Base-by-base conservation (phyloP, 2,113 vertebrate genomes). In the Mustela nigripes region DNA sequence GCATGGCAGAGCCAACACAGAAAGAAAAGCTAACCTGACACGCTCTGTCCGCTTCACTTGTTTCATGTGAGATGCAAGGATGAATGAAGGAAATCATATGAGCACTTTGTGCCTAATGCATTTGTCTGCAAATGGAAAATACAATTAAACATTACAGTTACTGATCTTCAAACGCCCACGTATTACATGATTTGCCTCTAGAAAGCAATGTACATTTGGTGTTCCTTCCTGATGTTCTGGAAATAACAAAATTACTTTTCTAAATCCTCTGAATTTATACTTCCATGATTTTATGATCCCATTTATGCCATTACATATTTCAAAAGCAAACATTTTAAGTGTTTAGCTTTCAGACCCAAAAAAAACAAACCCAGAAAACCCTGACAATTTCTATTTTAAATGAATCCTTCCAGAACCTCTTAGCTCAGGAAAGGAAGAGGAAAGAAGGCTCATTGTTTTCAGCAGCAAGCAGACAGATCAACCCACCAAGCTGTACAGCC, bases 321-420 rank as follows among this genome's bases (percentile, higher is more conserved):
- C 89, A 67, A 62, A 94, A 95, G 63, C 69, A 92, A 97, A 84
- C 31, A 26, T 33, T 93, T 79, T 42, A 73, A 89, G 89, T 42
- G 53, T 45, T 87, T 92, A 87, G 48, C 53, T 95, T 97, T 95
- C 58, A 86, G 33, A 71, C 22, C 10, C n/a, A n/a, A 79, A 82
- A 82, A 67, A 65, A 33, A 0, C 16, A 0, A 18, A 69, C 67
- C 67, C 33, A 65, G 62, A 42, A 53, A 92, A 78, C 19, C 33
- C 9, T 10, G 73, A 53, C 36, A 67, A 45, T 65, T 73, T 82
- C 69, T 48, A 45, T 42, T 48, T 7, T 76, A 50, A 81, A 24
- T 26, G n/a, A 91, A 83, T 42, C 45, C 22, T 67, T 69, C 22
- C 21, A 11, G 21, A 21, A 56, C 28, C 33, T 65, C 80, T 88